phyloP scores from a whole-genome alignment of 2,113 vertebrate species.

The Numenius arquata region DNA sequence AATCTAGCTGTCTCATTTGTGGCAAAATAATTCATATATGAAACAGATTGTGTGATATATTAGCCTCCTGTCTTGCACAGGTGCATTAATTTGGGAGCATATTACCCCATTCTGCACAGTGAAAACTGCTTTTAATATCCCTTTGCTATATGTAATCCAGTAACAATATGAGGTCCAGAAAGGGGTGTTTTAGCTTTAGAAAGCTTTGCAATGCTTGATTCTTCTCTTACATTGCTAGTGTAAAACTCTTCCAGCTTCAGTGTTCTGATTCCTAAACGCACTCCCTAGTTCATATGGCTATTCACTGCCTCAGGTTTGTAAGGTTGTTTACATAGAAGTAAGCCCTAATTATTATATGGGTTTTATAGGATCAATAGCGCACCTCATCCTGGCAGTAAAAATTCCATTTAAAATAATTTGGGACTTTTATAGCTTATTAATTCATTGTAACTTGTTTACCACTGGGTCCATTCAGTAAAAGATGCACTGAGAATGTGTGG shows the following conservation, averaged over 20 bases:
- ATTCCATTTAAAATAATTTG: background rate
- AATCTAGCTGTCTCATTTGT: background rate
- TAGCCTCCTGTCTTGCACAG: background rate
- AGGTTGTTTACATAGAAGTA: background rate
- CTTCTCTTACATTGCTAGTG: background rate
- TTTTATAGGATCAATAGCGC: background rate
- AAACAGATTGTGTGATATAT: background rate
- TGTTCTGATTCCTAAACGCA: background rate
- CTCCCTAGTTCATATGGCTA: background rate
- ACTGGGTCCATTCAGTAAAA: background rate
- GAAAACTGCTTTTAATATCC: background rate
- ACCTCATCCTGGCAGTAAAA: background rate
- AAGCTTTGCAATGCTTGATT: background rate
- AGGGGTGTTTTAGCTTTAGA: background rate
- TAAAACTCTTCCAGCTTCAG: background rate
- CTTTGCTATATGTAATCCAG: background rate
- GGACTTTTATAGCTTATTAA: background rate
- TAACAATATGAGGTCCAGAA: background rate
- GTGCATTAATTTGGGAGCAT: background rate
- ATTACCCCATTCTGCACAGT: background rate
- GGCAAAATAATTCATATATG: background rate
- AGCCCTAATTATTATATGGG: background rate
- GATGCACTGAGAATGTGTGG: background rate
- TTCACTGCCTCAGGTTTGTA: background rate
- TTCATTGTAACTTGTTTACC: background rate